Percentiles rank a stretch among this genome's conserved stretches.
These are phyloP conservation scores for Coreius guichenoti DNA, from an alignment of 2,797 vertebrate species.

Conservation along the genomic window DNA sequence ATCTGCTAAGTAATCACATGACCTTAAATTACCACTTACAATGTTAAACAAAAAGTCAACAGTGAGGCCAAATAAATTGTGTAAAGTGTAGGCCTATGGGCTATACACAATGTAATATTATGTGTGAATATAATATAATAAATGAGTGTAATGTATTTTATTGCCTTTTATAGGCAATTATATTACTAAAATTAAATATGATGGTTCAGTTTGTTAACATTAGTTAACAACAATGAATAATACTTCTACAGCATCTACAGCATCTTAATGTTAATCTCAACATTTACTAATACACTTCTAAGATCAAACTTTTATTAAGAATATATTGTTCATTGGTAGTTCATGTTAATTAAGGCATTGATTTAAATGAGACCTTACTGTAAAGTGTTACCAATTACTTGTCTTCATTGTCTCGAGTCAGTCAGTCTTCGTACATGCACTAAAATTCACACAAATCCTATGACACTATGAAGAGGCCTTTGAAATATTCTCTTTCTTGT, in stretches of 20 bases:
- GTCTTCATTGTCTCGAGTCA: not conserved
- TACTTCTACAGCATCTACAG: not conserved
- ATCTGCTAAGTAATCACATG: not conserved
- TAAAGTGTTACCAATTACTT: not conserved
- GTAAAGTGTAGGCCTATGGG: not conserved
- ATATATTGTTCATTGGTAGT: not conserved
- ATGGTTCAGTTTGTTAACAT: not conserved
- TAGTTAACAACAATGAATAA: not conserved
- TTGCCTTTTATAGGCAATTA: not conserved
- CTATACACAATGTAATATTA: not conserved
- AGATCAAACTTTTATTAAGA: not conserved
- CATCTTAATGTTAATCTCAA: not conserved
- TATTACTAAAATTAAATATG: not conserved
- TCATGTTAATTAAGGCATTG: not conserved
- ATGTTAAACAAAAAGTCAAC: conserved; percentile 2
- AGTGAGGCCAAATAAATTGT: not conserved
- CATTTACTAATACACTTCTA: not conserved
- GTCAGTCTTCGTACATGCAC: not conserved
- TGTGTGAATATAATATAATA: not conserved
- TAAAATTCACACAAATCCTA: not conserved
- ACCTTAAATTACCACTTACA: not conserved
- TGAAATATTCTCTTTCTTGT: not conserved
- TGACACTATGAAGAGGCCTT: not conserved
- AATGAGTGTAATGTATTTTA: not conserved
- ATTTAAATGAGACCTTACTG: not conserved